Base-by-base conservation (phyloP, 2,888 invertebrate genomes). In the Tubulanus polymorphus region DNA sequence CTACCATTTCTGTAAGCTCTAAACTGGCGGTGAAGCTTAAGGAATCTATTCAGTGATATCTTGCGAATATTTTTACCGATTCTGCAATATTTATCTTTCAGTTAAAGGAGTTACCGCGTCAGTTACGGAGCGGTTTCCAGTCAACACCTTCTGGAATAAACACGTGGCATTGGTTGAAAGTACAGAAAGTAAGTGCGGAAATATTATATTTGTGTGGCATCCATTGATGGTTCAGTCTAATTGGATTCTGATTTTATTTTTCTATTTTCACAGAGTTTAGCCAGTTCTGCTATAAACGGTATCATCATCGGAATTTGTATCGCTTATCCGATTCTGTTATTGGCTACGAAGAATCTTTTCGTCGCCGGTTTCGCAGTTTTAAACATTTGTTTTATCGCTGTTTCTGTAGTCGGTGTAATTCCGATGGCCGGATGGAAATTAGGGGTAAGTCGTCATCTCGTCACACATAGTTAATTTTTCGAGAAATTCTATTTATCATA, bases 151-250 rank as follows among this genome's bases (percentile, higher is more conserved):
- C 23, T 23, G 48, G 29, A 3, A 51, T 52, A 48, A 66, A 65
- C 27, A 60, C 65, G 1, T 73, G 72, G 72, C 71, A 72, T 47
- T 70, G 69, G 68, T 61, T 73, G 20, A 63, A 65, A 30, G 66
- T 70, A 6, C 73, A 72, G 52, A 62, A 71, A 68, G 73, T 72
- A 49, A 30, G 53, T 10, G 35, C 10, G 10, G 35, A 32, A 32
- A 32, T 32, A n/a, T 32, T 10, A n/a, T 32, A n/a, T 32, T 32
- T 10, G 35, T n/a, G 35, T 32, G 10, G 10, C 10, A 32, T 10
- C 35, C 10, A 10, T 32, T n/a, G 10, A n/a, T 32, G 10, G 10
- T 12, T 10, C n/a, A 32, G 10, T 32, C n/a, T 32, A 41, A 41
- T 41, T 5, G 3, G 6, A 41, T 3, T 41, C 20, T 15, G 18